Evolutionary conservation across 2,797 vertebrate species (phyloP), one percentile per base, ranked within the genome.

Genomic region (Gouania willdenowi): DNA sequence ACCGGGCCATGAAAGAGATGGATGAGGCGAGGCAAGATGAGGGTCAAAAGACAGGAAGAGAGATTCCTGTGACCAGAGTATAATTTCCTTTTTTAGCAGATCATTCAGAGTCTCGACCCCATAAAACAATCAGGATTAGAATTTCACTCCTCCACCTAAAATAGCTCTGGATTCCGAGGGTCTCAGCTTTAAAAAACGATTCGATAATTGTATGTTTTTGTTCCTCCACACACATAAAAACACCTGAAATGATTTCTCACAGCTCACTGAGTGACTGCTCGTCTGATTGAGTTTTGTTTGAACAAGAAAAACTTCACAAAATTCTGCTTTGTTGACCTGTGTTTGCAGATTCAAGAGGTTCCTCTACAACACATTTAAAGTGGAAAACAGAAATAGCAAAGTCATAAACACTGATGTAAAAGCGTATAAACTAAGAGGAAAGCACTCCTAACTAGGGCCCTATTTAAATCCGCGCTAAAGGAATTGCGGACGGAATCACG

Each of bases 291-390:
- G 52, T 39, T 39, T 44, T 46, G 58, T 65, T 22, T 48, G 26
- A 26, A 48, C 48, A 61, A 13, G 54, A 66, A 62, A 61, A 12
- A 72, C 67, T 70, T 50, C n/a, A 24, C 43, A 5, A 50, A 52
- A 49, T 66, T 32, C 4, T 5, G 27, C 35, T 58, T 59, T 56
- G 62, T 33, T 60, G 59, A 71, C 66, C 34, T 12, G 36, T 17
- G 23, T 35, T 57, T 25, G 32, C 37, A 51, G n/a, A 41, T 26
- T 79, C 74, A 70, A 71, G 28, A 1, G 9, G 64, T 74, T 65
- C 30, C 17, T 22, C 45, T 5, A 45, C 38, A 52, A 49, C 49
- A n/a, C 32, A 45, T 37, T 47, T 50, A 23, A 55, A 38, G 30
- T 12, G 12, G n/a, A n/a, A n/a, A 66, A 51, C 22, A 59, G 36